Evolutionary conservation across 2,797 vertebrate genomes (phyloP).

Genomic region (Danio choprae): DNA sequence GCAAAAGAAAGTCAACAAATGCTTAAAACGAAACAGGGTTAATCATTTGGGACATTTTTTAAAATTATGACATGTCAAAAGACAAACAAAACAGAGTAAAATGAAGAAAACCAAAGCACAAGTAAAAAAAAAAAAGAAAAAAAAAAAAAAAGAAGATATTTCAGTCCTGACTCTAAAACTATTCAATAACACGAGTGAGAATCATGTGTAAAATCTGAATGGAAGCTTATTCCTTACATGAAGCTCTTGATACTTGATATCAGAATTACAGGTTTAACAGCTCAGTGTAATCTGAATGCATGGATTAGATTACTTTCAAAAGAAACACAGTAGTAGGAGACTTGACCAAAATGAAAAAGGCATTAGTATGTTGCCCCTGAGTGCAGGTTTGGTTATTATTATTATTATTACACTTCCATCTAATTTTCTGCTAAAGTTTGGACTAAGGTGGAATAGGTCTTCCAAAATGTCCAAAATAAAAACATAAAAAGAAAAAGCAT

Average conservation of each 20-base stretch:
- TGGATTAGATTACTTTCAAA: background rate
- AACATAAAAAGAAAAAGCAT: conserved; percentile 3
- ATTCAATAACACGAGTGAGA: background rate
- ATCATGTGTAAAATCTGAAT: background rate
- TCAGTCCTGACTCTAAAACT: conserved; percentile 3
- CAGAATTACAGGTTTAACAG: conserved; percentile 3
- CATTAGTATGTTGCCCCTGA: conserved; percentile 39
- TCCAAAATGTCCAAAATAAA: background rate
- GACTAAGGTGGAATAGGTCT: conserved; percentile 1
- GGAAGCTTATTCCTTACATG: background rate
- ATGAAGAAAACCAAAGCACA: background rate
- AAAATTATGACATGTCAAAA: conserved; percentile 10
- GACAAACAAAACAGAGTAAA: conserved; percentile 12
- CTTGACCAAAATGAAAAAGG: conserved; percentile 44
- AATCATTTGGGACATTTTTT: background rate
- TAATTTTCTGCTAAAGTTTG: conserved; percentile 18
- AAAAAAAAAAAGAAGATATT: background rate
- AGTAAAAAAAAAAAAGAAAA: conserved; percentile 8
- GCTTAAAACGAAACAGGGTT: conserved; percentile 10
- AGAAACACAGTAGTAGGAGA: conserved; percentile 31
- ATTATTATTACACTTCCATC: conserved; percentile 1
- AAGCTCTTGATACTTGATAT: background rate
- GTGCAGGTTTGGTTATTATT: conserved; percentile 31
- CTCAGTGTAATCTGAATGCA: background rate
- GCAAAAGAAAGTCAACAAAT: conserved; percentile 2